phyloP scores from a whole-genome alignment of 2,113 vertebrate genomes.

The Megaceryle torquata region DNA sequence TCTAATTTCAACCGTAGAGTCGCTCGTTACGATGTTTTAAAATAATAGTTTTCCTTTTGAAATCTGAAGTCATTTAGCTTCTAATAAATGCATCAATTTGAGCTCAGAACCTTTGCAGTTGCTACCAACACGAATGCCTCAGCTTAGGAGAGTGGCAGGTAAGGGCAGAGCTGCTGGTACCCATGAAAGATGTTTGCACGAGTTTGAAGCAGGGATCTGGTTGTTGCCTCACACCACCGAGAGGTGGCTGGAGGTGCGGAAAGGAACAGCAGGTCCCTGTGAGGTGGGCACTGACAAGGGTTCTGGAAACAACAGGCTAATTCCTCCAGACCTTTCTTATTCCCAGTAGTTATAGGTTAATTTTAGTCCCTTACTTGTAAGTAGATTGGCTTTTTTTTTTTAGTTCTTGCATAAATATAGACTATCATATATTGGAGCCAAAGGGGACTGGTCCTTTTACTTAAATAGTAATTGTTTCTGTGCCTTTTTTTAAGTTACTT shows the following conservation, averaged over 20 bases:
- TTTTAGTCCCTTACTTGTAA: not conserved
- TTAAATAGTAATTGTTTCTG: not conserved
- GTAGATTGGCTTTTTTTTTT: not conserved
- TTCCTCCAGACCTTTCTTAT: not conserved
- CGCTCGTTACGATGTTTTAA: not conserved
- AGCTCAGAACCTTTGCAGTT: not conserved
- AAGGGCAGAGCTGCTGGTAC: not conserved
- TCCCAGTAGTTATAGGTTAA: not conserved
- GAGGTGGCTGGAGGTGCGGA: not conserved
- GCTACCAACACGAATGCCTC: not conserved
- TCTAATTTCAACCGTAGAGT: not conserved
- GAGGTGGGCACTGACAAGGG: not conserved
- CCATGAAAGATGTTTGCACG: rapidly evolving
- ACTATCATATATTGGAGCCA: not conserved
- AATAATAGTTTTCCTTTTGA: not conserved
- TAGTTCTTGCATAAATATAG: not conserved
- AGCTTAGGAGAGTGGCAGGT: not conserved
- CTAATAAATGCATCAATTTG: not conserved
- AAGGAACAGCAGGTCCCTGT: not conserved
- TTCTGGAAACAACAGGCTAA: not conserved
- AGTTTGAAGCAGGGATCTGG: not conserved
- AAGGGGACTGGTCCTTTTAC: not conserved
- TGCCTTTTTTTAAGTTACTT: not conserved
- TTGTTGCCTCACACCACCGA: not conserved
- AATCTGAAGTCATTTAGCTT: not conserved